Base-by-base conservation (phyloP, 2,113 vertebrate species). In the Nannobrachium achirus region DNA sequence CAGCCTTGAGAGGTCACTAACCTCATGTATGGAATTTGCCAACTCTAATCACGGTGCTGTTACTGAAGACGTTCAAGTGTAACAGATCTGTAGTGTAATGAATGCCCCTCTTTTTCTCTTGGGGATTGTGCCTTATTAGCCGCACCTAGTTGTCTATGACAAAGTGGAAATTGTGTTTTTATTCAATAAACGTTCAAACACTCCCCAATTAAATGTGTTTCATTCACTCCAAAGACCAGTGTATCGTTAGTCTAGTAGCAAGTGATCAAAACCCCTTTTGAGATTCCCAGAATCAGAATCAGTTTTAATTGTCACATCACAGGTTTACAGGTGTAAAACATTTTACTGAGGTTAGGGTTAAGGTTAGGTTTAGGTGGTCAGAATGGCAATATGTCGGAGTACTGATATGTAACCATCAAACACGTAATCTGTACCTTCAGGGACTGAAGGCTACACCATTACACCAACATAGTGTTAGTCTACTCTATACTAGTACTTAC, bases 41-140 rank as follows among this genome's bases (percentile, higher is more conserved):
- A 18, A 56, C 42, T 48, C 11, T 63, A 71, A 67, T 18, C 0
- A 44, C 8, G 15, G 49, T 61, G 51, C 7, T 33, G 50, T 71
- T 51, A 33, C 15, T 13, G 18, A 49, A 5, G 62, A 38, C 44
- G 40, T 49, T 63, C 7, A 16, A 38, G 25, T 73, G 56, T 65
- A 53, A 53, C 67, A 51, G 61, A 75, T 58, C 50, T 76, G 2
- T 72, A 75, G 66, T 72, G 67, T 69, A 67, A 66, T 58, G 71
- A 69, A 69, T 56, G 60, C 51, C 74, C 74, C 70, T 52, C 69
- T 51, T 91, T 84, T 88, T 90, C 90, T 90, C 69, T 79, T 89
- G 90, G 91, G 90, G 92, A 86, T 87, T 92, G 93, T 95, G 94
- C 94, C 93, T 96, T 95, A 94, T 84, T 86, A 90, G 71, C 73